Evolutionary conservation across 2,797 vertebrate genomes (phyloP).

Genomic region (Rhinoraja longicauda): DNA sequence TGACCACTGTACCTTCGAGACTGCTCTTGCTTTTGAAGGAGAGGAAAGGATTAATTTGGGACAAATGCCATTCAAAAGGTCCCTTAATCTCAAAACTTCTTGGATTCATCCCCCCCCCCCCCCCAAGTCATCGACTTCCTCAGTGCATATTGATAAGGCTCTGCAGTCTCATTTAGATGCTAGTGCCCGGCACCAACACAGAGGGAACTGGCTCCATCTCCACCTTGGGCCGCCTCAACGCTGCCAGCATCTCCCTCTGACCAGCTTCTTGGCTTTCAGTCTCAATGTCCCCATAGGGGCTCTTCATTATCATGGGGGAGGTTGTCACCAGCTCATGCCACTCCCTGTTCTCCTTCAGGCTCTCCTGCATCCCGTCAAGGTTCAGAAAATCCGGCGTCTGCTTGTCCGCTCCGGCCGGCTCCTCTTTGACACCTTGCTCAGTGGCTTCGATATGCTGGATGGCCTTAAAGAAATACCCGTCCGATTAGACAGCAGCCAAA

Average conservation of each 20-base stretch:
- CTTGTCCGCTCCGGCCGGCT: constrained; percentile 52
- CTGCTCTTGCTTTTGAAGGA: constrained; percentile 7
- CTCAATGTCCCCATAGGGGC: not conserved
- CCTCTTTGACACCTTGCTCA: constrained; percentile 64
- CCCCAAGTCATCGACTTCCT: not conserved
- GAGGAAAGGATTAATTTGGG: not conserved
- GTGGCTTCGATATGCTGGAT: constrained; percentile 96
- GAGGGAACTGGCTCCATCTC: not conserved
- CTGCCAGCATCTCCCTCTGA: not conserved
- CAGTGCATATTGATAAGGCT: not conserved
- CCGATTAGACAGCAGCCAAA: not conserved
- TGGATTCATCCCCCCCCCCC: not conserved
- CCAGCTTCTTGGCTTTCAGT: not conserved
- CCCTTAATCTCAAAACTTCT: constrained; percentile 7
- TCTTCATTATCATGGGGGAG: not conserved
- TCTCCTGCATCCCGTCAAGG: not conserved
- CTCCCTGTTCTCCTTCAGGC: not conserved
- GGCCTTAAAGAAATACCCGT: constrained; percentile 58
- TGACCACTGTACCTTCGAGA: not conserved
- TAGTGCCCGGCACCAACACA: not conserved
- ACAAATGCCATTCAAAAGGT: not conserved
- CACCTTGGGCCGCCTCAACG: not conserved
- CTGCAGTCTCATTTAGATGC: not conserved
- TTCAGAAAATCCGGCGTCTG: constrained; percentile 30
- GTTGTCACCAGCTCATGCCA: not conserved